A percentile compares a stretch with the other conserved stretches of the same genome.
Conservation (phyloP, 2,113 vertebrate species). For the Silurus asotus region DNA sequence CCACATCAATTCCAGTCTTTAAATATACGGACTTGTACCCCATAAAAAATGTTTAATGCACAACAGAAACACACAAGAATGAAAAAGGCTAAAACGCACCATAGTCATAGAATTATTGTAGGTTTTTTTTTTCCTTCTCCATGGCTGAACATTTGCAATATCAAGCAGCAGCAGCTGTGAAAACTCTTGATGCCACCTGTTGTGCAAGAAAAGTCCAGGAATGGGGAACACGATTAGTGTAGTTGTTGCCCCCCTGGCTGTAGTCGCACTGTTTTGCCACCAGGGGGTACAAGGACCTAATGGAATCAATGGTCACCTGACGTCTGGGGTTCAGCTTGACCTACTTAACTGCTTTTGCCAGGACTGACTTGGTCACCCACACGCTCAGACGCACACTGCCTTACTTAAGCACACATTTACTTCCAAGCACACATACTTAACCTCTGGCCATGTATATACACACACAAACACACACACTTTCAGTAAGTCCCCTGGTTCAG, state of each 20-base stretch:
- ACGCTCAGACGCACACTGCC: neutral
- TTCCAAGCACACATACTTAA: neutral
- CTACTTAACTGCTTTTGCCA: constrained; percentile 60
- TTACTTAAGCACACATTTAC: constrained; percentile 22
- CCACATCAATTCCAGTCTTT: too few relatives aligned
- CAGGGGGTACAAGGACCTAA: constrained; percentile 41
- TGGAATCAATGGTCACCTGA: constrained; percentile 51
- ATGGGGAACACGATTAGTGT: neutral
- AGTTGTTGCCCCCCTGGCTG: neutral
- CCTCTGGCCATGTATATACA: neutral
- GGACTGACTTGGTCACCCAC: constrained; percentile 48
- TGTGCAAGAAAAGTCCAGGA: neutral
- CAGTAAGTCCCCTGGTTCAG: constrained; percentile 10
- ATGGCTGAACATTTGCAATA: neutral
- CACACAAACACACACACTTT: neutral
- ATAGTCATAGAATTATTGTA: too few relatives aligned
- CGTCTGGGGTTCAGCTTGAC: constrained; percentile 62
- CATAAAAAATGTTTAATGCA: too few relatives aligned
- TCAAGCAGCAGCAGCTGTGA: neutral
- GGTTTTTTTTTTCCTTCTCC: neutral
- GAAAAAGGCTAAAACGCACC: too few relatives aligned
- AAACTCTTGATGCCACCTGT: neutral
- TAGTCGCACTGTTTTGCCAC: neutral
- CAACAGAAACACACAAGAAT: too few relatives aligned
- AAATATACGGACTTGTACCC: too few relatives aligned